Evolutionary conservation across 1,140 invertebrate species (phyloP), one percentile per base, ranked within the genome.

Genomic region (Drosophila orosa): DNA sequence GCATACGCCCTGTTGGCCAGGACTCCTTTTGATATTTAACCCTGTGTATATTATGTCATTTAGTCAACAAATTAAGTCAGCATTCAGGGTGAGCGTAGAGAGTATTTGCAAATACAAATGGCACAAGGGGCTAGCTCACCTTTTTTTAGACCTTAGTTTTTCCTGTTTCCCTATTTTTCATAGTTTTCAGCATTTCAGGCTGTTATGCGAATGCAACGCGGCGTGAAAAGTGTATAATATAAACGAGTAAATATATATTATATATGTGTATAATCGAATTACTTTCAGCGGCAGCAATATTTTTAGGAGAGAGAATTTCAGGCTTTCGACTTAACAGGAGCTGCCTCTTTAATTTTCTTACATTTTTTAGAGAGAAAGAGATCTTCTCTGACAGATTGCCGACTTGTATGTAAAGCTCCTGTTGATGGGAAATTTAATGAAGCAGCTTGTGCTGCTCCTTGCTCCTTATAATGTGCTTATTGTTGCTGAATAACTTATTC

Each of bases 51-150:
- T 87, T 84, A 89, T 89, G 84, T 87, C 80, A 89, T 87, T 89
- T 80, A 57, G 76, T 77, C 75, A 87, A 84, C 80, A 87, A 87
- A 89, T 87, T 89, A 74, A 89, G 69, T 67, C 75, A 66, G 63
- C 67, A 45, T 24, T 45, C 13, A n/a, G 22, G 42, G 19, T 22
- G 19, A 12, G 17, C 5, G 17, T 22, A n/a, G n/a, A n/a, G 40
- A 50, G 29, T 52, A 31, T 33, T 77, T 63, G 68, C 68, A 80
- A 77, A 74, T 63, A 78, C 50, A 33, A 52, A 15, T 31, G 48
- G 29, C 27, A 31, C 19, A 35, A 25, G 27, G 47, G 24, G 6
- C 33, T 22, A 3, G 7, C 13, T 22, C 1, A 24, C n/a, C n/a
- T 19, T 29, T 31, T 31, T 13, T 7, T 29, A 8, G 31, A 3